Evolutionary conservation across 2,888 invertebrate genomes (phyloP).

Genomic region (Matsumyia berberina): DNA sequence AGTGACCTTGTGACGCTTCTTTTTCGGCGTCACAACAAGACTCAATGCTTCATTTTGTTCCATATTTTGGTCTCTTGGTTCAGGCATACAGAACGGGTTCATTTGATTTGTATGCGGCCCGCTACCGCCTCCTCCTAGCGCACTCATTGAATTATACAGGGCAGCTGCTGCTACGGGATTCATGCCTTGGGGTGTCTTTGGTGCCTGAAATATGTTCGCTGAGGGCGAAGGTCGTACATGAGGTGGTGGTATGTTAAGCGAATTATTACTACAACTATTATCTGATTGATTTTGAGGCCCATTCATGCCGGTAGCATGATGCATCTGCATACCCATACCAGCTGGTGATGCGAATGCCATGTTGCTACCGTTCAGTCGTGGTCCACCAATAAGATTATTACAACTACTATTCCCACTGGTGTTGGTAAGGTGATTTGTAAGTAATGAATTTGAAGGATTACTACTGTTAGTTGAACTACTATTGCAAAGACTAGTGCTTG

Average conservation of each 20-base stretch:
- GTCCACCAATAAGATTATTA: conserved; percentile 84
- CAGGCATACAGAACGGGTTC: conserved; percentile 87
- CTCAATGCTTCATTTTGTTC: conserved; percentile 97
- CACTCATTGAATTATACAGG: conserved; percentile 88
- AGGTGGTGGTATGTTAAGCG: conserved; percentile 87
- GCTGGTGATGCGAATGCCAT: conserved; percentile 84
- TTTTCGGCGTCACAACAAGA: conserved; percentile 97
- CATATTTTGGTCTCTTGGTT: conserved; percentile 87
- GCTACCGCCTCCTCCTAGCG: conserved; percentile 83
- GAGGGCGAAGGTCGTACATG: conserved; percentile 89
- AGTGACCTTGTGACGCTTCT: conserved; percentile 98
- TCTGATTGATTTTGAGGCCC: conserved; percentile 79
- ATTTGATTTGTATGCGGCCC: conserved; percentile 78
- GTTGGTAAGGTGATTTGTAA: conserved; percentile 58
- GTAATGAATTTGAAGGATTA: conserved; percentile 64
- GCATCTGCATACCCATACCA: conserved; percentile 85
- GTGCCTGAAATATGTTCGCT: conserved; percentile 92
- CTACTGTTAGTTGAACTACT: conserved; percentile 77
- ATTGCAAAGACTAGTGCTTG: conserved; percentile 82
- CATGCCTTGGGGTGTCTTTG: conserved; percentile 89
- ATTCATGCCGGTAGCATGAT: conserved; percentile 83
- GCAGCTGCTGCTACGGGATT: conserved; percentile 86
- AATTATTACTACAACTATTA: conserved; percentile 84
- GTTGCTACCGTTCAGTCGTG: conserved; percentile 86
- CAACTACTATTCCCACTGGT: conserved; percentile 54